Evolutionary conservation across 2,888 invertebrate genomes (phyloP), one percentile per base, ranked within the genome.

Genomic region (Trissolcus brochymenae): DNA sequence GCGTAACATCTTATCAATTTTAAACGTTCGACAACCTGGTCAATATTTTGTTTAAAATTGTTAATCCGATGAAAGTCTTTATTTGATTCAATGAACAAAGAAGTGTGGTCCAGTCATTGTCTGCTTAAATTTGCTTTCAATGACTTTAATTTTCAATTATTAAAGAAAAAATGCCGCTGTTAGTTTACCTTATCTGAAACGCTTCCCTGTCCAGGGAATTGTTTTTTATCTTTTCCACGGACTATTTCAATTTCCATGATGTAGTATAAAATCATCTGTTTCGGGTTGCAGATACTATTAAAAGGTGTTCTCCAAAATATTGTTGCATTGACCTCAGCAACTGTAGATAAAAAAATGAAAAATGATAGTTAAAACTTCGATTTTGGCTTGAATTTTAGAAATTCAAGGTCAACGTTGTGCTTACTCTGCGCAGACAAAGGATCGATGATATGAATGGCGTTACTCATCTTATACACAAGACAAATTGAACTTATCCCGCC

Each of bases 211-310:
- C 98, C 98, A 0, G 96, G 95, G 87, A 96, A 96, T 61, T 91
- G 90, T 86, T 93, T 94, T 81, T 93, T 93, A 82, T 97, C 94
- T 89, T 94, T 92, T 9, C 94, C 92, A 79, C 92, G 91, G 14
- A 96, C 92, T 50, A 93, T 91, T 82, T 98, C 98, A 72, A 97
- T 93, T 86, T 99, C 96, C 95, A 99, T 97, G 0, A 99, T 96
- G 83, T 96, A 93, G 87, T 95, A 99, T 88, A 98, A 96, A 0
- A 94, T 93, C 76, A 99, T 90, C 85, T 98, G 96, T 87, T 96
- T 97, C 0, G 97, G 96, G 86, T 95, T 94, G 85, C 96, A 97
- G 76, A 99, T 93, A 25, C 95, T 92, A 64, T 93, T 92, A 88
- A 99, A 99, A 3, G 96, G 96, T 76, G 93, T 90, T 79, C 98